phyloP scores from a whole-genome alignment of 2,113 vertebrate genomes.

The Tichodroma muraria region DNA sequence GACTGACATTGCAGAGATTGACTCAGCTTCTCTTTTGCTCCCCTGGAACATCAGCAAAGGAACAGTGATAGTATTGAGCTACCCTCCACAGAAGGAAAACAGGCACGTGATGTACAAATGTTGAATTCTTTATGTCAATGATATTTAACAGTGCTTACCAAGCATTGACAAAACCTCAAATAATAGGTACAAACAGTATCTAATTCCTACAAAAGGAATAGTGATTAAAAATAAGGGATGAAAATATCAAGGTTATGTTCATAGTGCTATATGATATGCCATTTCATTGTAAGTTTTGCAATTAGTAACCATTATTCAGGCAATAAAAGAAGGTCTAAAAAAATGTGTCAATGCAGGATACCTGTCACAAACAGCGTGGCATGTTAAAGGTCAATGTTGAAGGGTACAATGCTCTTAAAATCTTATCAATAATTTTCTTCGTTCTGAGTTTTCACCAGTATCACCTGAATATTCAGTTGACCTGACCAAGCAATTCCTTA shows the following conservation, averaged over 20 bases:
- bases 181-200: neutral
- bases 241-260: neutral
- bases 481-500: neutral
- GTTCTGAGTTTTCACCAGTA: neutral
- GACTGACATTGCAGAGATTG: neutral
- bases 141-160: neutral
- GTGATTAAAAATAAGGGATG: accelerated
- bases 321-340: neutral
- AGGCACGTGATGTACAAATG: no score
- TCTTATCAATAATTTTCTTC: neutral
- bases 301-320: neutral
- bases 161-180: neutral
- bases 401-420: neutral
- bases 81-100: neutral
- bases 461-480: neutral
- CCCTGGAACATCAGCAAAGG: neutral
- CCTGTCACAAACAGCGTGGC: neutral
- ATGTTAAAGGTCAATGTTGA: neutral
- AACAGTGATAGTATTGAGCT: neutral
- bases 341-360: neutral
- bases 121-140: neutral
- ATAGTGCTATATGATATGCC: neutral
- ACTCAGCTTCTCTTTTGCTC: neutral
- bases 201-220: neutral
- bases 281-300: neutral